Evolutionary conservation across 2,888 invertebrate species (phyloP).

Genomic region (Papilio demoleus): DNA sequence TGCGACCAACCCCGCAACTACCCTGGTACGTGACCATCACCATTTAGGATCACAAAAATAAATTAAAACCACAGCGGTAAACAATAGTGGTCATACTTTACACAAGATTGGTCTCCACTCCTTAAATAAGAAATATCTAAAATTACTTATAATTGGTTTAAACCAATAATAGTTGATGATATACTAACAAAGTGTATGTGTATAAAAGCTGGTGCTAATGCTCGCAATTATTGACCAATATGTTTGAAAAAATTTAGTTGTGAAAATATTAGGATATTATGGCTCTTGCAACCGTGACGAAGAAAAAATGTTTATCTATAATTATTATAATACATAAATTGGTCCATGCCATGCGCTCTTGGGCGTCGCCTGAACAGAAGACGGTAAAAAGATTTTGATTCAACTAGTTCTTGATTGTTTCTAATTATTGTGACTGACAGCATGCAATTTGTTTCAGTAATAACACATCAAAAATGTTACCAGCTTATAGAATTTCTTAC

Average conservation of each 20-base stretch:
- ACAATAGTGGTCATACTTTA: neutral
- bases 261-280: neutral
- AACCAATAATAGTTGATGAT: neutral
- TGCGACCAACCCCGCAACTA: conserved; percentile 95
- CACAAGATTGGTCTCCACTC: neutral
- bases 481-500: conserved; percentile 73
- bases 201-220: neutral
- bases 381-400: conserved; percentile 77
- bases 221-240: neutral
- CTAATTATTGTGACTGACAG: conserved; percentile 79
- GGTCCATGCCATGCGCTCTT: conserved; percentile 78
- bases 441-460: conserved; percentile 70
- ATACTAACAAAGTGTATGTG: conserved; percentile 3
- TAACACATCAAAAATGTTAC: conserved; percentile 63
- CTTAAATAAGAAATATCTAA: neutral
- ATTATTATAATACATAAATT: conserved; percentile 67
- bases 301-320: conserved; percentile 5
- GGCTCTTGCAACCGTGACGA: neutral
- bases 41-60: neutral
- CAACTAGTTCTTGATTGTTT: conserved; percentile 63
- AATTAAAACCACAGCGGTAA: neutral
- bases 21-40: conserved; percentile 85
- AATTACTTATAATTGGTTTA: neutral
- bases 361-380: conserved; percentile 80
- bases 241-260: neutral